Base-by-base conservation (phyloP, 2,113 vertebrate species). In the Oceanodroma tethys region DNA sequence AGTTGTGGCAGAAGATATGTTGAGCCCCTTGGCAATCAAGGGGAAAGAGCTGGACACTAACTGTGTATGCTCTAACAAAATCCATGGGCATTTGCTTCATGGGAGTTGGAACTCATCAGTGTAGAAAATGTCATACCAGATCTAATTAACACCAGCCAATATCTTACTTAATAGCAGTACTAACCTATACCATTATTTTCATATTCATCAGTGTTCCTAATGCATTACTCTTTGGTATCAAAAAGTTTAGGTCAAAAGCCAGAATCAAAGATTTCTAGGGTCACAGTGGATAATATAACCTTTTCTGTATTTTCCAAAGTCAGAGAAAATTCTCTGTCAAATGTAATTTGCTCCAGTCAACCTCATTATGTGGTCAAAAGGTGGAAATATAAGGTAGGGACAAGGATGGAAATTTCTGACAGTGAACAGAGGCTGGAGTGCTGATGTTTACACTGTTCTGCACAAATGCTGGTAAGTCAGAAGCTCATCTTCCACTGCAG, bases 121-220 rank as follows among this genome's bases (percentile, higher is more conserved):
- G 45, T 42, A 86, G 56, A 53, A 95, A 92, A 78, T 95, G 47
- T 60, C 80, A 86, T 50, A 60, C 90, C 14, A 96, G 16, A 87
- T 42, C n/a, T 88, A 93, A 95, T 82, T 96, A 96, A 70, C 66
- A 81, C 10, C 18, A 91, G 17, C 40, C 32, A 84, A 27, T 70
- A 86, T 78, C 45, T 84, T 91, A 73, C 45, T 56, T 88, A 72
- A 71, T 23, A 73, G 25, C 18, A 67, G 8, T 87, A 43, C 23
- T 94, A 96, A 95, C 36, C 43, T 96, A 73, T 34, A 89, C 32
- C 50, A 89, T 89, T 94, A 83, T 86, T 96, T 97, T 95, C 78
- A 56, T 94, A 88, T 73, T 97, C 62, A 95, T 73, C 53, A 59
- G 32, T 56, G 42, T 68, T 92, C 78, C 76, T 91, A 91, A 81